phyloP scores from a whole-genome alignment of 2,113 vertebrate species.

The Pterocles gutturalis region DNA sequence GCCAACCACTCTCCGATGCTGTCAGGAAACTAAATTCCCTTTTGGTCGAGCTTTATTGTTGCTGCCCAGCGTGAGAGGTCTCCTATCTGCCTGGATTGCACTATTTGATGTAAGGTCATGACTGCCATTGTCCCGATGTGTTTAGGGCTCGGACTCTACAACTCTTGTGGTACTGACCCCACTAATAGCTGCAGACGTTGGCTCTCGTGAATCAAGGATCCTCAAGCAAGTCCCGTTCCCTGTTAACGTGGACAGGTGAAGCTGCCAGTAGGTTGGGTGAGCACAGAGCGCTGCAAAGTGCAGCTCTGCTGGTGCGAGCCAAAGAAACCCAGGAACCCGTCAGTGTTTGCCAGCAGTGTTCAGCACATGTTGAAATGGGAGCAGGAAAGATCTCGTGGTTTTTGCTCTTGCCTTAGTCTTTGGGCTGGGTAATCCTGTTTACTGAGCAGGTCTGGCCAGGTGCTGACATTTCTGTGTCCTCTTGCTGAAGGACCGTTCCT shows the following conservation, averaged over 20 bases:
- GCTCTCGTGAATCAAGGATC: background rate
- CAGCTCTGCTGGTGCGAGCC: background rate
- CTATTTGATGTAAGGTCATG: background rate
- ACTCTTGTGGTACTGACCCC: background rate
- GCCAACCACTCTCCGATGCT: background rate
- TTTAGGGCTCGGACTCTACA: background rate
- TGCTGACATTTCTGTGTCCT: background rate
- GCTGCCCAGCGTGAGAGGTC: background rate
- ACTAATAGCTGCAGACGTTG: rapidly evolving
- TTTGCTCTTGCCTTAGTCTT: background rate
- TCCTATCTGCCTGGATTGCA: rapidly evolving
- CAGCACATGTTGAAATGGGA: background rate
- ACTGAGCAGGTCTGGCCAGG: background rate
- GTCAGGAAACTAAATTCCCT: background rate
- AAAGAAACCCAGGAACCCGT: background rate
- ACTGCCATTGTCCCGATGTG: rapidly evolving
- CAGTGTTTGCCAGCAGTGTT: background rate
- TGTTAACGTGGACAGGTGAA: background rate
- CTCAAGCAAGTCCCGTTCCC: background rate
- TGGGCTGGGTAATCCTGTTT: background rate
- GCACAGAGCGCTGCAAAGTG: rapidly evolving
- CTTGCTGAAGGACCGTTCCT: background rate
- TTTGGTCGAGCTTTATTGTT: background rate
- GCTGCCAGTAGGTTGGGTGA: background rate
- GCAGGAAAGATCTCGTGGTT: background rate